Percentiles rank a stretch among this genome's conserved stretches.
phyloP scores from a whole-genome alignment of 2,888 invertebrate genomes.

The Morpho achilles region DNA sequence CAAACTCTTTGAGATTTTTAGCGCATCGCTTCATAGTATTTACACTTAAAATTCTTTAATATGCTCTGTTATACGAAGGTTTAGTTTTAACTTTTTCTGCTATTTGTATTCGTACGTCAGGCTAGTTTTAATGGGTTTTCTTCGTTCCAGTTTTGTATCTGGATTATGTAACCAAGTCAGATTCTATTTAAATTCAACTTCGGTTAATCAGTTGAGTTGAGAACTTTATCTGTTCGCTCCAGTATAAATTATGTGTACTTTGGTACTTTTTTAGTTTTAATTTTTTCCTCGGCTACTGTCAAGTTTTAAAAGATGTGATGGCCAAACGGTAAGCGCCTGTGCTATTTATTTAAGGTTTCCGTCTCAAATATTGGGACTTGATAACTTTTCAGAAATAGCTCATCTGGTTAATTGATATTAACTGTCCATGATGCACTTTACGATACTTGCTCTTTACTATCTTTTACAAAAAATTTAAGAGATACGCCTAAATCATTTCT shows the following conservation, averaged over 20 bases:
- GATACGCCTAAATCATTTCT: too few species aligned
- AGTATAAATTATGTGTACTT: slow-evolving; percentile 14
- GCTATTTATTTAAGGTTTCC: too few species aligned
- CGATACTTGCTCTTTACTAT: too few species aligned
- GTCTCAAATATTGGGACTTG: too few species aligned
- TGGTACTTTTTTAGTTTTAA: not conserved
- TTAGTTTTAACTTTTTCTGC: slow-evolving; percentile 22
- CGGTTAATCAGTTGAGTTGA: slow-evolving; percentile 37
- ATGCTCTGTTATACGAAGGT: slow-evolving; percentile 8
- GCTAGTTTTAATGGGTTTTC: slow-evolving; percentile 41
- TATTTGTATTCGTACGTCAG: slow-evolving; percentile 25
- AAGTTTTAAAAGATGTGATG: not conserved
- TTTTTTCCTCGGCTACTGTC: not conserved
- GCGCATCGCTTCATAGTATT: too few species aligned
- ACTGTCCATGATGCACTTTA: too few species aligned
- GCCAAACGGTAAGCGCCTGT: too few species aligned
- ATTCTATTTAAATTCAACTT: slow-evolving; percentile 36
- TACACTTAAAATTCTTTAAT: slow-evolving; percentile 4
- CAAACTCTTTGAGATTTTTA: too few species aligned
- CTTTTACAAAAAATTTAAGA: too few species aligned
- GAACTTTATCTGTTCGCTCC: slow-evolving; percentile 24
- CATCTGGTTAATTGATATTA: too few species aligned
- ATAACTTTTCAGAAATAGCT: too few species aligned
- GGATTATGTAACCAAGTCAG: slow-evolving; percentile 36
- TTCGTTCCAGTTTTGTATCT: slow-evolving; percentile 35